Base-by-base conservation (phyloP, 2,888 invertebrate genomes). In the Rosalia funebris region DNA sequence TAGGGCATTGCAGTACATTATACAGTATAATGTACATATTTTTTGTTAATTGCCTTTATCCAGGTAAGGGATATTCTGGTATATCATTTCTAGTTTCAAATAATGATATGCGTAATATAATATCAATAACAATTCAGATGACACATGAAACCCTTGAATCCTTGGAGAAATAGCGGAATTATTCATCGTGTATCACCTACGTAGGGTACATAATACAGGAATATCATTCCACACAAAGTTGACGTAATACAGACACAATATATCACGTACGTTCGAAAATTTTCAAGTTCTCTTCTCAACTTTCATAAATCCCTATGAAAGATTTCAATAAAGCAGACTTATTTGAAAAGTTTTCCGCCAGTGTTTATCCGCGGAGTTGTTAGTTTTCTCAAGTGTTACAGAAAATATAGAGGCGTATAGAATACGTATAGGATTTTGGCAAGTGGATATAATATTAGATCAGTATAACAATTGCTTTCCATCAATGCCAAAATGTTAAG, bases 291-390 rank as follows among this genome's bases (percentile, higher is more conserved):
- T 16, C 16, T 11, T 15, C 1, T 15, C 32, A 34, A 34, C 25
- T 47, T 47, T 47, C n/a, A 47, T 34, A 47, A 47, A 32, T 47
- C 31, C 25, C 47, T 1, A 2, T 11, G 47, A 32, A 34, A 34
- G 32, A 34, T 47, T 47, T 47, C 47, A 47, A 47, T 47, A 42
- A 34, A 47, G 16, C 32, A 47, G 16, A 47, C 34, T 47, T 47
- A 47, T 47, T 47, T 34, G 16, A 34, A 47, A 47, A 47, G 34
- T 47, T 47, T 47, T 17, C n/a, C 32, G 9, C 34, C 32, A 31
- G n/a, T 47, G 32, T 47, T 47, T 47, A 47, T 15, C n/a, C 10
- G 17, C 9, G 2, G 31, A 19, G 17, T 19, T 42, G 34, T 7
- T 11, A 17, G 47, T 34, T 45, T 47, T 32, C 15, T n/a, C 16